Base-by-base conservation (phyloP, 2,113 vertebrate genomes). In the Odocoileus virginianus region DNA sequence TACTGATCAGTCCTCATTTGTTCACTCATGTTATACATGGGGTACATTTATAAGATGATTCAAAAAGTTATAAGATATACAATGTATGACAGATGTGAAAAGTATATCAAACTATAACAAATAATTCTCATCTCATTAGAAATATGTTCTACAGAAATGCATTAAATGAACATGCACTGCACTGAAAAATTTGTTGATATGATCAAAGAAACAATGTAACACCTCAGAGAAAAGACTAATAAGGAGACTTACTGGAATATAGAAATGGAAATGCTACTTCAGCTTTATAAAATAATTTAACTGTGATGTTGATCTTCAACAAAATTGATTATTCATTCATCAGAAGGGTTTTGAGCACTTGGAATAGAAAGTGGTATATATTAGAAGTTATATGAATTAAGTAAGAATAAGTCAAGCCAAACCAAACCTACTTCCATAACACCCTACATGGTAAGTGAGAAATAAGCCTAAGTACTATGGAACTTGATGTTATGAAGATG, bases 391-490 rank as follows among this genome's bases (percentile, higher is more conserved):
- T 1, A 33, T 84, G 64, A 91, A 82, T 89, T 60, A 93, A 82
- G 13, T 76, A 93, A 94, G 57, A 92, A 89, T 50, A 94, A 74
- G 92, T 55, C 19, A 86, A 87, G 89, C 6, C 60, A 95, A 97
- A 79, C 33, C 45, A 88, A 74, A 92, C 23, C 6, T 25, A 89
- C 89, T 95, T 74, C 25, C 7, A 4, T 23, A 87, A 33, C 47
- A 91, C 3, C 76, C 92, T 50, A 14, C 47, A 50, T 50, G 33
- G 71, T 58, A 88, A 94, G 12, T 79, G 7, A 91, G 25, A 91
- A 78, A 91, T 79, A 4, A 95, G 57, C 43, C 93, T 60, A n/a
- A 87, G 7, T 71, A 50, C 93, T 60, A 90, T 50, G 21, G 30
- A 94, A 87, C 28, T 45, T 74, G 25, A 71, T 91, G 16, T 76